phyloP scores from a whole-genome alignment of 2,888 invertebrate species.

The Tholera decimalis region DNA sequence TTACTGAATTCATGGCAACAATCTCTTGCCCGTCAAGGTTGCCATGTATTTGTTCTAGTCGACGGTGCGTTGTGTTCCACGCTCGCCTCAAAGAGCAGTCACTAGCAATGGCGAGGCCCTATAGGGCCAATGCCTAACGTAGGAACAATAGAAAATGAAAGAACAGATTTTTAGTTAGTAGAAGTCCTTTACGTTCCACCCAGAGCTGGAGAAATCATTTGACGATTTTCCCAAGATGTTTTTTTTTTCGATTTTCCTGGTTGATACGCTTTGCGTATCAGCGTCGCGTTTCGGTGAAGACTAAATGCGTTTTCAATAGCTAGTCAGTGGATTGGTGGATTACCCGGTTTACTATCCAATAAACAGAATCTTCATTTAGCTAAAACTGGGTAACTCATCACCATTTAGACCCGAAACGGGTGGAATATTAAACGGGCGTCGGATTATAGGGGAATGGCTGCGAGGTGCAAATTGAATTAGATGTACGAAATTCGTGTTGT shows the following conservation, averaged over 20 bases:
- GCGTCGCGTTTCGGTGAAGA: constrained; percentile 69
- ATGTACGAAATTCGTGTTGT: constrained; percentile 55
- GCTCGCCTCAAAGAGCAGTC: too few relatives aligned
- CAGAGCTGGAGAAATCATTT: too few relatives aligned
- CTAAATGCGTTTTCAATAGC: constrained; percentile 73
- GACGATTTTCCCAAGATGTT: too few relatives aligned
- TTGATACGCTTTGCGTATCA: neutral
- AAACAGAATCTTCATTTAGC: constrained; percentile 80
- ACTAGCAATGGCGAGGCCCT: too few relatives aligned
- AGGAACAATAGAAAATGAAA: too few relatives aligned
- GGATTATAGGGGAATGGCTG: constrained; percentile 70
- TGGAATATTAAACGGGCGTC: constrained; percentile 77
- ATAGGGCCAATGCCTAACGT: too few relatives aligned
- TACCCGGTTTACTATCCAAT: constrained; percentile 75
- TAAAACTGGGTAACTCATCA: constrained; percentile 79
- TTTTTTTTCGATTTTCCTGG: neutral
- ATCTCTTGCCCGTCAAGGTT: neutral
- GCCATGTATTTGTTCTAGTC: too few relatives aligned
- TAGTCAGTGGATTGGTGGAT: constrained; percentile 71
- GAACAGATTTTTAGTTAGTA: too few relatives aligned
- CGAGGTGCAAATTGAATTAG: constrained; percentile 79
- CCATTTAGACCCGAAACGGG: constrained; percentile 76
- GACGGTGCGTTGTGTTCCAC: too few relatives aligned
- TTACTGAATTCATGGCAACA: neutral
- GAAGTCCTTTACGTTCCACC: too few relatives aligned